A percentile compares a stretch with the other conserved stretches of the same genome.
Conservation (phyloP, 2,797 vertebrate genomes). For the Enteromius afrohamiltoni region DNA sequence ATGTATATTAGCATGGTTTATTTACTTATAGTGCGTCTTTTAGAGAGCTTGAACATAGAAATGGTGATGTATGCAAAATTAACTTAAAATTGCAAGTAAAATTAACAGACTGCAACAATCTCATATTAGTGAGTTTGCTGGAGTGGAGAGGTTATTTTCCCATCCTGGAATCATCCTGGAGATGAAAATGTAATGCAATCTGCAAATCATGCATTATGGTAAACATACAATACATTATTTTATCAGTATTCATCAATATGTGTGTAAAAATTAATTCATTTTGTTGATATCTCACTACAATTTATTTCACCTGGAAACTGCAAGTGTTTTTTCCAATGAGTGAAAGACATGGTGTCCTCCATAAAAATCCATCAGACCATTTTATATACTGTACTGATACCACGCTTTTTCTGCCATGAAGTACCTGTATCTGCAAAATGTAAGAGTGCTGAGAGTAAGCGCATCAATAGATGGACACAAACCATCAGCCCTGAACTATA, state of each 20-base stretch:
- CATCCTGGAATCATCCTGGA: too few relatives aligned
- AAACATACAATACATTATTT: background rate
- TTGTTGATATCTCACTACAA: background rate
- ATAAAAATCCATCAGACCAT: background rate
- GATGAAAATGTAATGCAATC: background rate
- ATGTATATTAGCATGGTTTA: background rate
- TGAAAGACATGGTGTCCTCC: background rate
- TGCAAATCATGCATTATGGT: background rate
- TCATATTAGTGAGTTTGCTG: background rate
- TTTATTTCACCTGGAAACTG: background rate
- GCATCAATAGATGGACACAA: conserved; percentile 26
- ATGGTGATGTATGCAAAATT: background rate
- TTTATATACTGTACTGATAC: conserved; percentile 4
- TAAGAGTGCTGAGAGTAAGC: background rate
- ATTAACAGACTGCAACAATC: background rate
- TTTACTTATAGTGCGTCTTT: background rate
- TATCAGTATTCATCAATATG: background rate
- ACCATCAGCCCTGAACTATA: conserved; percentile 18
- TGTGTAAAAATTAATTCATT: background rate
- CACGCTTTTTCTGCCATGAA: background rate
- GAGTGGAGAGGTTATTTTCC: background rate
- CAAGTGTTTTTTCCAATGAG: background rate
- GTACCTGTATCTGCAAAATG: conserved; percentile 23
- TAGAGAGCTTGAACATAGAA: background rate
- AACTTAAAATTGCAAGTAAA: background rate